Percentiles rank a stretch among this genome's conserved stretches.
Conservation (phyloP, 2,797 vertebrate species). For the Acrocephalus scirpaceus region DNA sequence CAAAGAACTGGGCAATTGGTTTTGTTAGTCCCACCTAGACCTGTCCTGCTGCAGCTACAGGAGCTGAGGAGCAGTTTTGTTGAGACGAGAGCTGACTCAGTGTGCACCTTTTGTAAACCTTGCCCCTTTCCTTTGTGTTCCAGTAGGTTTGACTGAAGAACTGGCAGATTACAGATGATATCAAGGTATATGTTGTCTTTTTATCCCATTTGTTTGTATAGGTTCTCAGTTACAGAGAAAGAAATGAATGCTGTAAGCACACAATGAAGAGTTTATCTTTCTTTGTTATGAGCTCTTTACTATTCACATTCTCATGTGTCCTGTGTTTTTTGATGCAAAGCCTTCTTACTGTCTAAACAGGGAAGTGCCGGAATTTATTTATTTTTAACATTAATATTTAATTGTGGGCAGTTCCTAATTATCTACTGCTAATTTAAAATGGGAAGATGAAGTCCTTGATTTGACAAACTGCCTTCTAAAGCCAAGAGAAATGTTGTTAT, state of each 20-base stretch:
- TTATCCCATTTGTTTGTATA: background rate
- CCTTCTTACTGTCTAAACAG: background rate
- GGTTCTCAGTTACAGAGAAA: conserved; percentile 45
- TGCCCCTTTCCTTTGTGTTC: background rate
- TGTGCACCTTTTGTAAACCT: background rate
- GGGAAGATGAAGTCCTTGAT: background rate
- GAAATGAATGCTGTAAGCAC: background rate
- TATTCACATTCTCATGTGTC: background rate
- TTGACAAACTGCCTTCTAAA: background rate
- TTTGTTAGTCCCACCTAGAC: background rate
- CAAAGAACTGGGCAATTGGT: background rate
- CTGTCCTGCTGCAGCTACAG: background rate
- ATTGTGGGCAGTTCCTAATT: conserved; percentile 26
- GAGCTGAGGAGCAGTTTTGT: background rate
- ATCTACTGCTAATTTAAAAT: conserved; percentile 12
- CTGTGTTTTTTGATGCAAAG: background rate
- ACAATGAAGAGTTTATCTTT: conserved; percentile 25
- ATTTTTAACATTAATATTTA: conserved; percentile 41
- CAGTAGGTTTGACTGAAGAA: background rate
- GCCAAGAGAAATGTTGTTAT: background rate
- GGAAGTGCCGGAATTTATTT: background rate
- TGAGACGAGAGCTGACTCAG: background rate
- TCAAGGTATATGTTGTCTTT: background rate
- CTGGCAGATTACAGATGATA: background rate
- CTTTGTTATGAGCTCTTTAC: conserved; percentile 23